A percentile compares a stretch with the other conserved stretches of the same genome.
Conservation (phyloP, 2,888 invertebrate species). For the Agriopis leucophaearia region DNA sequence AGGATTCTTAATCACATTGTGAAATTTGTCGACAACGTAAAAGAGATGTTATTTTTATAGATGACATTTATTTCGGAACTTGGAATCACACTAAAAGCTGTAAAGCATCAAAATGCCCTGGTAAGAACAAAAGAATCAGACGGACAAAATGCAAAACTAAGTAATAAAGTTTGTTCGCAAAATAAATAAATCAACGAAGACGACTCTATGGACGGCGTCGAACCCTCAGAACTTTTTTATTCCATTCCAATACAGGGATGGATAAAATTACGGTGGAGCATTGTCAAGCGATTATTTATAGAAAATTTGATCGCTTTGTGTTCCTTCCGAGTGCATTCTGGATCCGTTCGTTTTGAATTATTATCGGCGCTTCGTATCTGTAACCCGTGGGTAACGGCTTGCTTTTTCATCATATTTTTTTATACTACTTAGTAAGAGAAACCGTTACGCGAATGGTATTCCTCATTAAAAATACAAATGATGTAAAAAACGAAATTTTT, state of each 20-base stretch:
- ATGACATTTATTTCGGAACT: no score
- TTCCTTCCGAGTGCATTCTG: constrained; percentile 71
- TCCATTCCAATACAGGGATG: constrained; percentile 81
- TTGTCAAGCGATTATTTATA: constrained; percentile 85
- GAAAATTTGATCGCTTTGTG: constrained; percentile 83
- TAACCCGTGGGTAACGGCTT: constrained; percentile 67
- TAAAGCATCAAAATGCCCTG: no score
- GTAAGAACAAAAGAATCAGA: not conserved
- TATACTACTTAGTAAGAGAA: constrained; percentile 53
- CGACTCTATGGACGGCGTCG: constrained; percentile 65
- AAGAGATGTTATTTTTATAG: no score
- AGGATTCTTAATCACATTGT: no score
- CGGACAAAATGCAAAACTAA: not conserved
- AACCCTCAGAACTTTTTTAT: constrained; percentile 73
- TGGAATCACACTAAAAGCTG: not conserved
- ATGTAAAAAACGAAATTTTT: no score
- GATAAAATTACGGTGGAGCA: constrained; percentile 81
- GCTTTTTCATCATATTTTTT: constrained; percentile 59
- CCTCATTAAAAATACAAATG: constrained; percentile 16
- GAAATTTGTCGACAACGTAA: no score
- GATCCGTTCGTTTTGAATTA: constrained; percentile 67
- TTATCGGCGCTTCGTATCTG: constrained; percentile 62
- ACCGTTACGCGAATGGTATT: constrained; percentile 60
- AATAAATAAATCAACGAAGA: constrained; percentile 37
- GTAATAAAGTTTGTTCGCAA: constrained; percentile 20